Conservation (phyloP, 2,888 invertebrate species). For the Drosophila crucigera region DNA sequence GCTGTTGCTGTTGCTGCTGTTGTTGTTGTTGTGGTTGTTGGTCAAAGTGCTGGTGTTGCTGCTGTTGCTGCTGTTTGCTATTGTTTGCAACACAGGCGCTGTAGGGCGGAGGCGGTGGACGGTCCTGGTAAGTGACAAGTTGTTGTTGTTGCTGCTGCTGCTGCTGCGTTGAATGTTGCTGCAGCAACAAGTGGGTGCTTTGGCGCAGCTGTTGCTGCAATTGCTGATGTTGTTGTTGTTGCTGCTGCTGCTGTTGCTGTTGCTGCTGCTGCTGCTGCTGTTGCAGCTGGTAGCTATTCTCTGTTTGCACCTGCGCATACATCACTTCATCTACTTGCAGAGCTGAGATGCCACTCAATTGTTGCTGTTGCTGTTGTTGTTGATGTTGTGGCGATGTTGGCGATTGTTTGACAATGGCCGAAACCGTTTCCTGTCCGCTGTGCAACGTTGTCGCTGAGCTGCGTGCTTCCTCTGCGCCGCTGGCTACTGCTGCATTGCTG, state of each 20-base stretch:
- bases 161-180: conserved; percentile 29
- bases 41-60: conserved; percentile 11
- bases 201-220: conserved; percentile 34
- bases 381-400: conserved; percentile 46
- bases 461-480: conserved; percentile 26
- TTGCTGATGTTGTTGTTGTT: conserved; percentile 40
- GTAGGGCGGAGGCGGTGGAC: conserved; percentile 73
- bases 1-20: conserved; percentile 16
- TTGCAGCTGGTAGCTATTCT: conserved; percentile 47
- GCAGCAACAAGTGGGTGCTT: conserved; percentile 34
- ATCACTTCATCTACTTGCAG: conserved; percentile 61
- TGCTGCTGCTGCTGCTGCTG: conserved; percentile 42
- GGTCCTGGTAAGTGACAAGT: conserved; percentile 56
- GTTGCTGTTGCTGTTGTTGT: conserved; percentile 20
- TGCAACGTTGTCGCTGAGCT: conserved; percentile 22
- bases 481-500: conserved; percentile 22
- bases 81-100: conserved; percentile 41
- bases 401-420: conserved; percentile 43
- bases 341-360: conserved; percentile 35
- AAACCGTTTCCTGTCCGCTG: conserved; percentile 37
- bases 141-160: conserved; percentile 30
- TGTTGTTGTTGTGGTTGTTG: conserved; percentile 41
- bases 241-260: conserved; percentile 19
- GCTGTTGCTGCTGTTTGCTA: conserved; percentile 44
- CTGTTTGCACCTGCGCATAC: conserved; percentile 55